Conservation (phyloP, 2,888 invertebrate genomes). For the Drosophila macrothrix region DNA sequence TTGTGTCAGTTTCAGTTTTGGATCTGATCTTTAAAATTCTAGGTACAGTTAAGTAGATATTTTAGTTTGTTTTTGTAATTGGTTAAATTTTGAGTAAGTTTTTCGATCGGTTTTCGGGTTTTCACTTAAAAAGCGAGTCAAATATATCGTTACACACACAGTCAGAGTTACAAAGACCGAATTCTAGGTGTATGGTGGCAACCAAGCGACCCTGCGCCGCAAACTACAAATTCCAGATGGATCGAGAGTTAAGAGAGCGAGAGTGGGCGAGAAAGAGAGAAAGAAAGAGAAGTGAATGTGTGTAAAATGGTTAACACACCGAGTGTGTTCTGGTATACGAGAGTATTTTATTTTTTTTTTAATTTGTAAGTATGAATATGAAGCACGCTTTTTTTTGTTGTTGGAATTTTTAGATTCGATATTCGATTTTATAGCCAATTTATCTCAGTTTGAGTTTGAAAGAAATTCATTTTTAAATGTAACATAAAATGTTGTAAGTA, state of each 20-base stretch:
- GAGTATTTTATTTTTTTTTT: constrained; percentile 2
- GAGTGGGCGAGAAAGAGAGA: constrained; percentile 66
- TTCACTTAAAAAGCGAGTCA: constrained; percentile 83
- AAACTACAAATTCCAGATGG: constrained; percentile 76
- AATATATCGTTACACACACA: constrained; percentile 84
- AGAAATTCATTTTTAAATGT: constrained; percentile 82
- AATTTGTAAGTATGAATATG: constrained; percentile 41
- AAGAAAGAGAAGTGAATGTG: constrained; percentile 65
- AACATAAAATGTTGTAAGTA: constrained; percentile 43
- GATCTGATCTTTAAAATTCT: constrained; percentile 47
- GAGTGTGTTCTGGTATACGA: constrained; percentile 11
- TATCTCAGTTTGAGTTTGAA: constrained; percentile 81
- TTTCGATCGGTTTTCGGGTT: constrained; percentile 21
- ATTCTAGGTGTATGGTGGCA: constrained; percentile 84
- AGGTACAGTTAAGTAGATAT: constrained; percentile 72
- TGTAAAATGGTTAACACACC: constrained; percentile 61
- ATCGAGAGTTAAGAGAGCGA: constrained; percentile 45
- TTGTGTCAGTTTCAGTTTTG: constrained; percentile 29
- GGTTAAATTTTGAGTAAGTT: constrained; percentile 28
- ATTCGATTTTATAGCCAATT: constrained; percentile 59
- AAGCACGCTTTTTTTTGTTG: constrained; percentile 38
- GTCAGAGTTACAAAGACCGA: constrained; percentile 84
- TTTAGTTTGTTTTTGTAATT: constrained; percentile 21
- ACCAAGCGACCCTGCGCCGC: constrained; percentile 83
- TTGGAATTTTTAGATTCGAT: constrained; percentile 16